A percentile compares a stretch with the other conserved stretches of the same genome.
Evolutionary conservation across 2,113 vertebrate species (phyloP).

Genomic region (Microcebus griseorufus): DNA sequence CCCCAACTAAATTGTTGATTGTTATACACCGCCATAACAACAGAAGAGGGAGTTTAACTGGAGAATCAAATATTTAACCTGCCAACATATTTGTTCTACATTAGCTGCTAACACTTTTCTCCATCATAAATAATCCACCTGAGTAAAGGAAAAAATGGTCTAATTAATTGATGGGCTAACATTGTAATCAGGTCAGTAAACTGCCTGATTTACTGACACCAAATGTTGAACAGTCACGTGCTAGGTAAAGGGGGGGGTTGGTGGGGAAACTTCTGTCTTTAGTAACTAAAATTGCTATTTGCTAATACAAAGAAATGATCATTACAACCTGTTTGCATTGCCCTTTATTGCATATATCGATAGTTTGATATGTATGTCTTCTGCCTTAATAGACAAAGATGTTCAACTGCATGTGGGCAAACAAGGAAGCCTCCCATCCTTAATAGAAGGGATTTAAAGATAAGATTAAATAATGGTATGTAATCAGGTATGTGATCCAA

Average conservation of each 20-base stretch:
- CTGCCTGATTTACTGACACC: not conserved
- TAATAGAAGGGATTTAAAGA: not conserved
- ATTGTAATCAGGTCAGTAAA: not conserved
- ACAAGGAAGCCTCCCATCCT: not conserved
- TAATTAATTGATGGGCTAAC: not conserved
- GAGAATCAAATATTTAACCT: not conserved
- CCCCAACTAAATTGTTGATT: not conserved
- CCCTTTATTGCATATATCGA: not conserved
- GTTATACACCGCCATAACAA: not conserved
- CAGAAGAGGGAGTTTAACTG: not conserved
- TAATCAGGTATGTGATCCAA: not conserved
- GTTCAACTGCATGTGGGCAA: not conserved
- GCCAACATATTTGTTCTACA: not conserved
- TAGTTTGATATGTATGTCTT: not conserved
- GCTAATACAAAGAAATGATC: not conserved
- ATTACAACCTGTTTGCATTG: not conserved
- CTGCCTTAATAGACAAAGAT: not conserved
- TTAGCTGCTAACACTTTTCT: not conserved
- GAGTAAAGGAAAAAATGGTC: not conserved
- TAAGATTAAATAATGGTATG: not conserved
- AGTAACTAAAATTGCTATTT: not conserved
- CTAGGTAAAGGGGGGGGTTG: not conserved
- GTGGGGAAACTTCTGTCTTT: not conserved
- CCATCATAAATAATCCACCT: not conserved
- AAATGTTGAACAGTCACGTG: not conserved